Evolutionary conservation across 2,113 vertebrate genomes (phyloP).

Genomic region (Chauna torquata): DNA sequence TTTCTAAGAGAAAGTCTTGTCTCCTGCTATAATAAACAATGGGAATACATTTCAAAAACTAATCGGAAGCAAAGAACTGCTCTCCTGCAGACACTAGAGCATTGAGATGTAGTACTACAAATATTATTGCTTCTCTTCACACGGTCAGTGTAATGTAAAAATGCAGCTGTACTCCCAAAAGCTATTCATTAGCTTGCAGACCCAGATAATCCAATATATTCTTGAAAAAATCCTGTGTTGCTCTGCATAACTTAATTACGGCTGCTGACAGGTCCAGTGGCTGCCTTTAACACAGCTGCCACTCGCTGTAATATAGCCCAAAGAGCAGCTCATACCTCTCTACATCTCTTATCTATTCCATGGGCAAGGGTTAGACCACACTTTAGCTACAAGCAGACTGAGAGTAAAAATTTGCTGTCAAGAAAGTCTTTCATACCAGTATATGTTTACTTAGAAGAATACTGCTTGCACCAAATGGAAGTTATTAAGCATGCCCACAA

Average conservation of each 20-base stretch:
- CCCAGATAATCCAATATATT: neutral
- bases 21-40: neutral
- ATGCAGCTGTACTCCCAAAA: neutral
- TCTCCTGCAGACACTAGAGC: neutral
- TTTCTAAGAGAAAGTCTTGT: neutral
- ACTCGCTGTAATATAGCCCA: rapidly evolving
- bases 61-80: neutral
- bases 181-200: neutral
- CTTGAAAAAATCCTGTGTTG: neutral
- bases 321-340: neutral
- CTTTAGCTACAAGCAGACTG: neutral
- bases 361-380: neutral
- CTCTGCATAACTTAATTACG: neutral
- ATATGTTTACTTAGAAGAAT: neutral
- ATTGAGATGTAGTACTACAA: neutral
- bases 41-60: neutral
- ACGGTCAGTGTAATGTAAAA: neutral
- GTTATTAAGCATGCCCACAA: neutral
- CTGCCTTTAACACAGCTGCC: neutral
- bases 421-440: neutral
- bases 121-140: neutral
- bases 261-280: neutral
- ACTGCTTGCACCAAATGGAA: neutral
- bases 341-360: neutral
- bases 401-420: neutral